Conservation (phyloP, 2,113 vertebrate species). For the Pithys albifrons region DNA sequence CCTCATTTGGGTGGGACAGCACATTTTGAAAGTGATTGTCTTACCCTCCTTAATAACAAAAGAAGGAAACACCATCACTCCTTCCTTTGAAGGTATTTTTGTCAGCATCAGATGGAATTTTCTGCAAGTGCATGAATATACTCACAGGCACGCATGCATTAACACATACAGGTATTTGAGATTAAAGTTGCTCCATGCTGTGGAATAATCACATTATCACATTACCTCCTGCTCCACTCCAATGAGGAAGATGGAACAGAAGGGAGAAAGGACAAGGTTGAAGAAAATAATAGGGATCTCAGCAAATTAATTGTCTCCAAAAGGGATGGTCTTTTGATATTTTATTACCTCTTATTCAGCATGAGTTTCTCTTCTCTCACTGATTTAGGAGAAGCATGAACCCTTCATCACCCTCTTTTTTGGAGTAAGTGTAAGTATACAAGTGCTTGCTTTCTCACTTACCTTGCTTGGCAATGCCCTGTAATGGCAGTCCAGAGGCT, state of each 20-base stretch:
- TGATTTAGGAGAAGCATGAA: neutral
- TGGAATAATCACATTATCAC: neutral
- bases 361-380: neutral
- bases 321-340: neutral
- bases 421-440: neutral
- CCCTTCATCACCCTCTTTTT: neutral
- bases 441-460: neutral
- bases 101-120: conserved; percentile 20
- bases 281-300: neutral
- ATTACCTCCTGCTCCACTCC: neutral
- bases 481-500: neutral
- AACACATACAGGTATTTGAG: neutral
- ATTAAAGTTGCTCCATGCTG: neutral
- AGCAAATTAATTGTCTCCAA: neutral
- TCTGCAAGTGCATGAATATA: neutral
- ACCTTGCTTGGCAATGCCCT: neutral
- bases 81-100: conserved; percentile 32
- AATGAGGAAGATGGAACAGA: neutral
- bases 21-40: conserved; percentile 24
- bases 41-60: conserved; percentile 46
- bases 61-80: conserved; percentile 55
- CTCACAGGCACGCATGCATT: neutral
- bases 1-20: conserved; percentile 31
- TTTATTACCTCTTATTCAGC: neutral
- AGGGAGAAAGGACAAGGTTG: neutral